phyloP scores from a whole-genome alignment of 2,797 vertebrate genomes.

The Alectoris magna region DNA sequence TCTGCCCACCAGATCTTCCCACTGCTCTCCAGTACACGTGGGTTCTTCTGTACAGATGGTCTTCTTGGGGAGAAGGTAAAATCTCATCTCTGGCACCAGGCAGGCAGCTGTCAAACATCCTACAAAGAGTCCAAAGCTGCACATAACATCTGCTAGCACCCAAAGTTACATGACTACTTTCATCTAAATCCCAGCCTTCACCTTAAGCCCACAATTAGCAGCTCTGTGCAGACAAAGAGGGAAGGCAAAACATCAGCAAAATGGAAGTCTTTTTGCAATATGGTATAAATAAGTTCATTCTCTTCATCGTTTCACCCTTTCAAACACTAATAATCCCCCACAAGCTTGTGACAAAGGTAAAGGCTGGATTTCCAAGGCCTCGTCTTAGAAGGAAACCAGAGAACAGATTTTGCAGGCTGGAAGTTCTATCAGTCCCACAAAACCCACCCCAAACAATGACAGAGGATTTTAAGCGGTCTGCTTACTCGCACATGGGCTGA shows the following conservation, averaged over 20 bases:
- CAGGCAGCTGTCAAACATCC: not conserved
- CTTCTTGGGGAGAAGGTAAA: not conserved
- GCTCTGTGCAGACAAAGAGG: not conserved
- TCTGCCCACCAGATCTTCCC: not conserved
- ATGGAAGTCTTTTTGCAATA: fast-evolving
- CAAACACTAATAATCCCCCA: not conserved
- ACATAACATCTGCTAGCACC: not conserved
- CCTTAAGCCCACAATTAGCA: not conserved
- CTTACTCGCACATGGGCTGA: not conserved
- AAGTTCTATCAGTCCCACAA: not conserved
- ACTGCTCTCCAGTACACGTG: not conserved
- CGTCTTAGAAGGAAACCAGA: not conserved
- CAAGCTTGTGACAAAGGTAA: not conserved
- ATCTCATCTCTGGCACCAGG: not conserved
- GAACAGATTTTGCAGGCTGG: not conserved
- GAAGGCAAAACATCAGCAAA: not conserved
- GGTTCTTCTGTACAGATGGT: not conserved
- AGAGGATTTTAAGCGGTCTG: not conserved
- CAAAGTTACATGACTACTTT: not conserved
- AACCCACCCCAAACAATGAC: not conserved
- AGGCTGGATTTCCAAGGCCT: not conserved
- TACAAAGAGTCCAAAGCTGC: not conserved
- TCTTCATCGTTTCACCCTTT: not conserved
- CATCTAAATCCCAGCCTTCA: not conserved
- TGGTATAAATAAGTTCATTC: fast-evolving